These are phyloP conservation scores for Poecilia latipinna DNA, from an alignment of 2,113 vertebrate species.

Conservation along the genomic window DNA sequence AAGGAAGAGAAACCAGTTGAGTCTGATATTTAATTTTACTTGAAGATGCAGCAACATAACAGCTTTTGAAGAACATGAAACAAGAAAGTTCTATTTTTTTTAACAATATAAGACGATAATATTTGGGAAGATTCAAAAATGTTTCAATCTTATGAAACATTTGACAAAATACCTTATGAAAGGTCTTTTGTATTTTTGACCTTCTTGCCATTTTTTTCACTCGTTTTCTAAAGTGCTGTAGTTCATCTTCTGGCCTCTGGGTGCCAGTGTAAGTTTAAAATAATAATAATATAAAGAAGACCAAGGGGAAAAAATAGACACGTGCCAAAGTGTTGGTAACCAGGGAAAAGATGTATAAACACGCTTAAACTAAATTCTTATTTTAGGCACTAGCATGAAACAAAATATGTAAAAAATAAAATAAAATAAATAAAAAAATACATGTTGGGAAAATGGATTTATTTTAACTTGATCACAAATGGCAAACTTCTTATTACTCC, in stretches of 20 bases:
- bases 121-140: too few relatives aligned
- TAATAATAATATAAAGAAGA: not conserved
- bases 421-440: not conserved
- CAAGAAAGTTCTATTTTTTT: too few relatives aligned
- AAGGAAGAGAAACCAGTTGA: too few relatives aligned
- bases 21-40: too few relatives aligned
- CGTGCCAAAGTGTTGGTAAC: not conserved
- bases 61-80: too few relatives aligned
- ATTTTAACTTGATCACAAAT: not conserved
- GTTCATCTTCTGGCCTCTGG: constrained; percentile 55
- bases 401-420: too few relatives aligned
- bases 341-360: not conserved
- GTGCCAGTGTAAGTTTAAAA: constrained; percentile 62
- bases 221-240: not conserved
- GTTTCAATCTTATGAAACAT: not conserved
- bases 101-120: too few relatives aligned
- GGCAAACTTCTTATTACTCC: not conserved
- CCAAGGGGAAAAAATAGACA: not conserved
- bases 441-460: not conserved
- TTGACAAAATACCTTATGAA: not conserved
- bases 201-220: too few relatives aligned
- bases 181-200: not conserved
- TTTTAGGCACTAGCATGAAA: not conserved
- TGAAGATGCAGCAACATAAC: too few relatives aligned
- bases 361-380: not conserved